These are phyloP conservation scores for Ditula angustiorana DNA, from an alignment of 2,888 invertebrate species.

Conservation along the genomic window DNA sequence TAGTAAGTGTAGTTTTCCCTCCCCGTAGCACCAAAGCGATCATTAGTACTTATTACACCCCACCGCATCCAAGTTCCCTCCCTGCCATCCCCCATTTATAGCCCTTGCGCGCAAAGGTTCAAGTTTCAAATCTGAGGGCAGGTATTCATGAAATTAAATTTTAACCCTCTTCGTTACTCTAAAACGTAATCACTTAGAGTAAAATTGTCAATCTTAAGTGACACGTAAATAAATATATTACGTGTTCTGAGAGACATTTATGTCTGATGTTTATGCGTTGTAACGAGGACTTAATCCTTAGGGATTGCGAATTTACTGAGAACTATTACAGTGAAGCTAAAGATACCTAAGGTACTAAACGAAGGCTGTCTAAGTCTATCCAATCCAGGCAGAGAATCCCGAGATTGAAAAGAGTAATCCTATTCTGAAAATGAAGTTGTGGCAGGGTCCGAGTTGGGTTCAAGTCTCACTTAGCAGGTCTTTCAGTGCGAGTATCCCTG, in stretches of 20 bases:
- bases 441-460: constrained; percentile 11
- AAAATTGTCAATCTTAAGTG: constrained; percentile 13
- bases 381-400: constrained; percentile 1
- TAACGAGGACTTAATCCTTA: background rate
- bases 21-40: constrained; percentile 18
- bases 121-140: constrained; percentile 31
- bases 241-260: background rate
- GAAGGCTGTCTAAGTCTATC: background rate
- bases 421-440: constrained; percentile 28
- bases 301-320: background rate
- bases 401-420: constrained; percentile 16
- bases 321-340: background rate
- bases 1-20: constrained; percentile 28
- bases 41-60: constrained; percentile 40
- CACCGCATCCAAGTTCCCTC: constrained; percentile 37
- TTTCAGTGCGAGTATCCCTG: constrained; percentile 27
- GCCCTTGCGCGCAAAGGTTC: constrained; percentile 24
- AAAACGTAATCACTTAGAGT: constrained; percentile 29
- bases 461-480: constrained; percentile 22
- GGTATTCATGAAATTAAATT: constrained; percentile 30
- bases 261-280: background rate
- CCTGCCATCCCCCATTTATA: constrained; percentile 19
- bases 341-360: background rate
- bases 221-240: constrained; percentile 13
- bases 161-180: constrained; percentile 18